Base-by-base conservation (phyloP, 2,888 invertebrate genomes). In the Nowickia ferox region DNA sequence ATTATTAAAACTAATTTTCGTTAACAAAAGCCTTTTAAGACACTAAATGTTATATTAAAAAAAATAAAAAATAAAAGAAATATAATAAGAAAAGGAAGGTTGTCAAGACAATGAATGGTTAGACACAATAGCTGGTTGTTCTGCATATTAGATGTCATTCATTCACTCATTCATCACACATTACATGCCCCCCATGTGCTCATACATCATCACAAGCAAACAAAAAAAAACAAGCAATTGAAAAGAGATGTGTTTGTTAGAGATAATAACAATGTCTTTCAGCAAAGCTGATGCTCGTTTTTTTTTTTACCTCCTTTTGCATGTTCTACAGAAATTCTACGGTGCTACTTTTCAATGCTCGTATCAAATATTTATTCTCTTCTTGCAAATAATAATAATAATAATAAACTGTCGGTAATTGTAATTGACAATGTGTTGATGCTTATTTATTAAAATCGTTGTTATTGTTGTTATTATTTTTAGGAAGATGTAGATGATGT, bases 391-490 rank as follows among this genome's bases (percentile, higher is more conserved):
- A 84, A 59, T 17, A 57, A 63, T 17, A 57, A 63, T 30, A 30
- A 30, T 30, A 30, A 30, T n/a, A 51, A 79, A 68, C 81, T 81
- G 75, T 82, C 74, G 77, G 72, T 74, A 51, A 87, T 87, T 87
- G 84, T 84, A 83, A 86, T 80, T 86, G 87, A 87, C 87, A 86
- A 81, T 79, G 84, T 80, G 83, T 82, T 86, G 84, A 86, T 84
- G 81, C 74, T 78, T 85, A 77, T 81, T 82, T 85, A 77, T 80
- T 84, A 69, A 77, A 69, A 76, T 63, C 46, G 15, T 53, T 61
- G 53, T 44, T 68, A 48, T 53, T 42, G 48, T 65, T 30, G 15
- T 55, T 51, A 19, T 59, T 57, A 44, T 38, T 38, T 19, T 63
- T 17, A 55, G 55, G 42, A 30, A 17, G 19, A 42, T 66, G 51